These are phyloP conservation scores for Zaprionus kolodkinae DNA, from an alignment of 1,140 invertebrate species.

Conservation along the genomic window DNA sequence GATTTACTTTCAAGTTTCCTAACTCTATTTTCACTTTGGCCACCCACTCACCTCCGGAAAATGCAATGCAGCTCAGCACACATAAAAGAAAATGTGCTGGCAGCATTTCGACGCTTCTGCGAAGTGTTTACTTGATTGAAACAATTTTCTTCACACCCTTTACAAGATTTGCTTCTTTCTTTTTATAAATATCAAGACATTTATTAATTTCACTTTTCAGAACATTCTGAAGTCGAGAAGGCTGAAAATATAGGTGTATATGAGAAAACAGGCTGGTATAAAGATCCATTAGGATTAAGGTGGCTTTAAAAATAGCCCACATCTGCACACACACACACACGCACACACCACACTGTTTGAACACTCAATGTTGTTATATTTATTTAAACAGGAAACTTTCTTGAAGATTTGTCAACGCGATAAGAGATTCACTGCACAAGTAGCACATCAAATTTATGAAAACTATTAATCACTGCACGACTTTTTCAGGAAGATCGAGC, in stretches of 20 bases:
- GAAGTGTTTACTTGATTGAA: slow-evolving; percentile 32
- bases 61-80: slow-evolving; percentile 62
- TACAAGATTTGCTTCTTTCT: slow-evolving; percentile 35
- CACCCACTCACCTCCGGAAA: slow-evolving; percentile 67
- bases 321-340: slow-evolving; percentile 18
- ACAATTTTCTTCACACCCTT: slow-evolving; percentile 55
- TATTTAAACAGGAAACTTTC: slow-evolving; percentile 1
- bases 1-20: slow-evolving; percentile 1
- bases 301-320: slow-evolving; percentile 70
- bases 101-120: slow-evolving; percentile 62
- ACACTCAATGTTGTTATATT: slow-evolving; percentile 36
- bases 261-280: slow-evolving; percentile 39
- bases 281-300: slow-evolving; percentile 70
- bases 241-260: slow-evolving; percentile 61
- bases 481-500: not conserved
- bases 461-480: slow-evolving; percentile 26
- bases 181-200: slow-evolving; percentile 75
- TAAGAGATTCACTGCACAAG: slow-evolving; percentile 15
- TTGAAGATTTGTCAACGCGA: slow-evolving; percentile 16
- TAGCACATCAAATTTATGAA: not conserved
- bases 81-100: slow-evolving; percentile 70
- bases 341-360: slow-evolving; percentile 45
- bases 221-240: slow-evolving; percentile 51
- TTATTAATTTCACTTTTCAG: slow-evolving; percentile 56
- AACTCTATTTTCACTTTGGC: slow-evolving; percentile 4